Percentiles rank a stretch among this genome's conserved stretches.
Evolutionary conservation across 2,113 vertebrate species (phyloP).

Genomic region (Xyliphius kryptos): DNA sequence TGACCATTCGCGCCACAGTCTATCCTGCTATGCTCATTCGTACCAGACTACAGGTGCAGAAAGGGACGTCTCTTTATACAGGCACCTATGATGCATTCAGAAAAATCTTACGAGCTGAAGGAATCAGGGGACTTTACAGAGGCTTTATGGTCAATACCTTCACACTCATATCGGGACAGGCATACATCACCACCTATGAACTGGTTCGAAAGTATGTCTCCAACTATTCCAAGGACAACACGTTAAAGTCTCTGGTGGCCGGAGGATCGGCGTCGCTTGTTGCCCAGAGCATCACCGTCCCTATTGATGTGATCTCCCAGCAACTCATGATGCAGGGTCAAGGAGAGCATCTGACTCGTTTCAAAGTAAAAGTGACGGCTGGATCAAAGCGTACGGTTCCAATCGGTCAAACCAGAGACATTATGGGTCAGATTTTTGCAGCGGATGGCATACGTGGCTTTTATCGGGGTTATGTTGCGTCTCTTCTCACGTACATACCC

Average conservation of each 20-base stretch:
- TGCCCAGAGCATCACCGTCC: conserved; percentile 95
- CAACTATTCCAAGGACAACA: conserved; percentile 79
- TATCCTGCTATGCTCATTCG: conserved; percentile 93
- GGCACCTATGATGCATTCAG: conserved; percentile 87
- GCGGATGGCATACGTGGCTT: conserved; percentile 84
- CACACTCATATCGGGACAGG: conserved; percentile 88
- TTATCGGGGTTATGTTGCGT: conserved; percentile 91
- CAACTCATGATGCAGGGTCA: conserved; percentile 96
- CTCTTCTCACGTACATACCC: conserved; percentile 92
- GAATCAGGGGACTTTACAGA: conserved; percentile 78
- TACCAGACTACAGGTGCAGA: conserved; percentile 89
- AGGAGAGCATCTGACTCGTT: conserved; percentile 79
- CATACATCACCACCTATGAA: no score
- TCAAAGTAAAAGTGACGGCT: conserved; percentile 61
- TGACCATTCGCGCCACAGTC: conserved; percentile 87
- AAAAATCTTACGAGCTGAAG: conserved; percentile 84
- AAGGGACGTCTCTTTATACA: conserved; percentile 81
- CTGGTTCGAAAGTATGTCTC: conserved; percentile 86
- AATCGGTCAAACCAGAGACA: conserved; percentile 83
- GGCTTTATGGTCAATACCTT: conserved; percentile 94
- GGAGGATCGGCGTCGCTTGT: conserved; percentile 88
- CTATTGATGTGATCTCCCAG: conserved; percentile 90
- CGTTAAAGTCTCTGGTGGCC: conserved; percentile 84
- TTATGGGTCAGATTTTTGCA: conserved; percentile 82
- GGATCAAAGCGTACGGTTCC: conserved; percentile 54